phyloP scores from a whole-genome alignment of 2,888 invertebrate species.

The Clanis bilineata region DNA sequence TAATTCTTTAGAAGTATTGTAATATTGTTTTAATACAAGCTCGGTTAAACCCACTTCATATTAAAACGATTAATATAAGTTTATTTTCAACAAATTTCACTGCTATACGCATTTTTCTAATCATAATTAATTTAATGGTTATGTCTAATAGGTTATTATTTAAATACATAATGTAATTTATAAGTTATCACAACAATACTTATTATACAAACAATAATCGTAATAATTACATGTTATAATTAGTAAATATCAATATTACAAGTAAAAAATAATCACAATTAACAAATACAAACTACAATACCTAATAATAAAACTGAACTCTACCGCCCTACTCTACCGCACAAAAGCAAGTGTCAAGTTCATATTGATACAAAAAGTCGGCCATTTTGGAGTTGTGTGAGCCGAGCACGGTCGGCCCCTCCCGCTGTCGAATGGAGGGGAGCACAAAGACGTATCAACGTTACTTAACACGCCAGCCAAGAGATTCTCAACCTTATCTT shows the following conservation, averaged over 20 bases:
- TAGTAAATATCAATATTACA: background rate
- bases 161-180: too few species aligned
- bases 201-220: too few species aligned
- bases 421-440: slow-evolving; percentile 61
- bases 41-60: too few species aligned
- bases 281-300: background rate
- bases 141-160: too few species aligned
- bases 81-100: too few species aligned
- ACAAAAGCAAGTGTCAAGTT: slow-evolving; percentile 8
- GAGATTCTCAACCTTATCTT: slow-evolving; percentile 39
- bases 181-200: too few species aligned
- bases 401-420: slow-evolving; percentile 61
- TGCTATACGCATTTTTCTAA: too few species aligned
- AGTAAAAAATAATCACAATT: background rate
- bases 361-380: slow-evolving; percentile 56
- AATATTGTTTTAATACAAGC: too few species aligned
- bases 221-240: too few species aligned
- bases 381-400: slow-evolving; percentile 77
- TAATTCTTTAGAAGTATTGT: too few species aligned
- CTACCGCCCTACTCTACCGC: background rate
- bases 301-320: background rate
- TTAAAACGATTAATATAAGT: too few species aligned
- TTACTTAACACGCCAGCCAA: slow-evolving; percentile 35
- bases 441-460: slow-evolving; percentile 47
- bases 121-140: too few species aligned